phyloP scores from a whole-genome alignment of 2,113 vertebrate genomes.

The Micromys minutus region DNA sequence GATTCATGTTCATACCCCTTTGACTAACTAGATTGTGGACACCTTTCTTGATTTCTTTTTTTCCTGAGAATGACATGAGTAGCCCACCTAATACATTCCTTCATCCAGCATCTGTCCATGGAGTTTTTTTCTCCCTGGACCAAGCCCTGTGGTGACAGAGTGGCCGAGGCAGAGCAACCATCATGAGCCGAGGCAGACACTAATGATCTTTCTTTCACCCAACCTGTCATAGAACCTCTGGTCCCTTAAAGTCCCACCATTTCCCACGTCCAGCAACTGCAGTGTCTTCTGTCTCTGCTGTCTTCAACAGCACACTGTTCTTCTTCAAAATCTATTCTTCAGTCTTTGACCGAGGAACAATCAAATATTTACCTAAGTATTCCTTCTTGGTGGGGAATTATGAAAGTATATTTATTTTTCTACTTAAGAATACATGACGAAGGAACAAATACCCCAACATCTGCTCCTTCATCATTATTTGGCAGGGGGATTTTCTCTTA shows the following conservation, averaged over 20 bases:
- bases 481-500: conserved; percentile 25
- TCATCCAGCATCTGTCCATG: neutral
- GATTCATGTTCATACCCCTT: neutral
- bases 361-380: neutral
- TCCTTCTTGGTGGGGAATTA: neutral
- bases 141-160: neutral
- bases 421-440: conserved; percentile 1
- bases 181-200: neutral
- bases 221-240: neutral
- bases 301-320: neutral
- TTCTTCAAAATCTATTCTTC: neutral
- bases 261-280: neutral
- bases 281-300: neutral
- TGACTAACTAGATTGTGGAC: neutral
- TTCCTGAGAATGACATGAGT: neutral
- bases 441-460: neutral
- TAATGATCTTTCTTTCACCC: neutral
- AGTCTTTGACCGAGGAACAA: neutral
- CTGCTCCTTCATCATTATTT: conserved; percentile 8
- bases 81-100: neutral
- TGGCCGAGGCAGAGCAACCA: neutral
- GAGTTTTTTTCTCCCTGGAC: neutral
- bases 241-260: neutral
- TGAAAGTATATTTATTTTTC: conserved; percentile 41
- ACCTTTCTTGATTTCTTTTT: neutral